Evolutionary conservation across 2,888 invertebrate genomes (phyloP).

Genomic region (Eupithecia vulgata): DNA sequence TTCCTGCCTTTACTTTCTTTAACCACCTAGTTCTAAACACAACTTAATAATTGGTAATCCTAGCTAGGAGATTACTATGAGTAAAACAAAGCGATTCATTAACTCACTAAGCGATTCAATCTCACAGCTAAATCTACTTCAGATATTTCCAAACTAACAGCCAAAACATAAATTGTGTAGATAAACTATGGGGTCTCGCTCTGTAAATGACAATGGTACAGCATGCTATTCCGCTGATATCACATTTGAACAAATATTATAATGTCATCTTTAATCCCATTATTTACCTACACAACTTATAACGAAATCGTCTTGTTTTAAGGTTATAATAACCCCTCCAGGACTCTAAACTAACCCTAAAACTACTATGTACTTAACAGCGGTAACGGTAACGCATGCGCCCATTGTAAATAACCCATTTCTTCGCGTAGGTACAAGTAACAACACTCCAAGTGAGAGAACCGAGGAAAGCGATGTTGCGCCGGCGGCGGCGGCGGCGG

Average conservation of each 20-base stretch:
- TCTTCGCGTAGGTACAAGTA: constrained; percentile 64
- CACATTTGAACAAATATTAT: neutral
- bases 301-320: neutral
- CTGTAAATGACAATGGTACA: neutral
- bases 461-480: constrained; percentile 48
- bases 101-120: neutral
- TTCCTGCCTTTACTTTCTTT: neutral
- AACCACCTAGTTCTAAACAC: neutral
- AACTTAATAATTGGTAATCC: neutral
- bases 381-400: neutral
- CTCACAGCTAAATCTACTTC: neutral
- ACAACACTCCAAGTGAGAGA: constrained; percentile 68
- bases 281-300: neutral
- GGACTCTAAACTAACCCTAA: neutral
- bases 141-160: neutral
- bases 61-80: neutral
- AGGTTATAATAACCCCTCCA: neutral
- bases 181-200: neutral
- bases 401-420: constrained; percentile 18
- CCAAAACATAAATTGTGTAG: neutral
- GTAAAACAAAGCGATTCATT: neutral
- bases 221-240: neutral
- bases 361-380: neutral
- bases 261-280: neutral
- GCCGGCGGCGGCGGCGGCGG: constrained; percentile 57